Conservation (phyloP, 2,113 vertebrate genomes). For the Thinocorus orbignyianus region DNA sequence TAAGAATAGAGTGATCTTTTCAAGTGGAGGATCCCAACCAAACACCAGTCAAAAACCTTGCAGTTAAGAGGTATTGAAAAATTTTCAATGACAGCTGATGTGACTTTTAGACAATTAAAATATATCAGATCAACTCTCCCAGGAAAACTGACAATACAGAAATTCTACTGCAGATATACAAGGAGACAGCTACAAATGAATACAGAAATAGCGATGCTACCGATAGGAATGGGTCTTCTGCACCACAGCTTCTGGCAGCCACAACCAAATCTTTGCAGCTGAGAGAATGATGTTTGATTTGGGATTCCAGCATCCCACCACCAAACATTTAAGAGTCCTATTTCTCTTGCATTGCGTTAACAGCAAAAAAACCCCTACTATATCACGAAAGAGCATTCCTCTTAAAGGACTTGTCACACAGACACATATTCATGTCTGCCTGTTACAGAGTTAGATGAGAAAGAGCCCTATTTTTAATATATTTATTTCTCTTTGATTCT, state of each 20-base stretch:
- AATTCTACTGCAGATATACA: not conserved
- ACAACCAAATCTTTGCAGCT: not conserved
- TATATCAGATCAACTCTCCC: not conserved
- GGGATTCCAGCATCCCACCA: not conserved
- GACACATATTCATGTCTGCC: not conserved
- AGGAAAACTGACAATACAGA: not conserved
- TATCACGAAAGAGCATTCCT: not conserved
- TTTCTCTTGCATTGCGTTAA: not conserved
- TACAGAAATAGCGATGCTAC: not conserved
- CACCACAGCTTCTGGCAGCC: not conserved
- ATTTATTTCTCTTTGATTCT: not conserved
- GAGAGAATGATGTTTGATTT: not conserved
- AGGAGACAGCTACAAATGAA: not conserved
- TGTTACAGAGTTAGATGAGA: not conserved
- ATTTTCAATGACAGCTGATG: not conserved
- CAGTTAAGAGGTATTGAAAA: not conserved
- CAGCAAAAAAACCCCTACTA: not conserved
- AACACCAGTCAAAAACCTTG: not conserved
- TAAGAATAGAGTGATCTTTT: not conserved
- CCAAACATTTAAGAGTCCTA: not conserved
- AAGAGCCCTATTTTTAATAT: not conserved
- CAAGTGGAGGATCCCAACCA: rapidly evolving
- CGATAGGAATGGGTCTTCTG: not conserved
- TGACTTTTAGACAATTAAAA: not conserved
- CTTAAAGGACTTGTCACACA: not conserved